A percentile compares a stretch with the other conserved stretches of the same genome.
These are phyloP conservation scores for Xiphophorus birchmanni DNA, from an alignment of 2,797 vertebrate species.

Conservation along the genomic window DNA sequence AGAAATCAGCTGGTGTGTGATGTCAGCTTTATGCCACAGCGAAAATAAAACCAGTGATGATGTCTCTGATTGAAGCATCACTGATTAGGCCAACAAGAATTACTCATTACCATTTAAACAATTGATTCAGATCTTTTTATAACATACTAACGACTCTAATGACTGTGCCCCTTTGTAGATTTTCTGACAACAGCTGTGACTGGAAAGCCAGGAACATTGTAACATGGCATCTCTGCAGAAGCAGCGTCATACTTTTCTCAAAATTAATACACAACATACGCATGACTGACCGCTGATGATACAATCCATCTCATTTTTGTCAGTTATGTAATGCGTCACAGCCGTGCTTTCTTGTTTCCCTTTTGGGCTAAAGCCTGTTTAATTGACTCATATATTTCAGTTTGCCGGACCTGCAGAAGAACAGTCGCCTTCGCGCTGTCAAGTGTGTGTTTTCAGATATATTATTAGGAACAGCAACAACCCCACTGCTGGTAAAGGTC, in stretches of 20 bases:
- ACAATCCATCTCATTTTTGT: constrained; percentile 14
- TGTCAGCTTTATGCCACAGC: neutral
- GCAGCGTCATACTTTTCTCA: constrained; percentile 13
- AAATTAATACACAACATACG: constrained; percentile 11
- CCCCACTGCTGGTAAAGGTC: constrained; percentile 45
- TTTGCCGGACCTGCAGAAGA: neutral
- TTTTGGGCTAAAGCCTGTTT: constrained; percentile 14
- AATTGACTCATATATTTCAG: constrained; percentile 6
- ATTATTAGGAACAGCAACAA: constrained; percentile 21
- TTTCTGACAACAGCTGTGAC: neutral
- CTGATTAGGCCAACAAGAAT: neutral
- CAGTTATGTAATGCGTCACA: constrained; percentile 28
- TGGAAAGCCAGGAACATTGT: neutral
- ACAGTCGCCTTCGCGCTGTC: neutral
- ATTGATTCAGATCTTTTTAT: neutral
- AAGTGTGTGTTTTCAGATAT: constrained; percentile 7
- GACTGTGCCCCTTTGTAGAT: neutral
- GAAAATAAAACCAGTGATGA: neutral
- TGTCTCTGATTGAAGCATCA: neutral
- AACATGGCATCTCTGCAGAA: constrained; percentile 1
- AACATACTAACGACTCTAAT: neutral
- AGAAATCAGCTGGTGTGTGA: neutral
- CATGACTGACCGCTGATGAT: constrained; percentile 17
- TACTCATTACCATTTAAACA: neutral
- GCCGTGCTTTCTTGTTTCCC: constrained; percentile 5